Evolutionary conservation across 2,113 vertebrate species (phyloP).

Genomic region (Piprites chloris): DNA sequence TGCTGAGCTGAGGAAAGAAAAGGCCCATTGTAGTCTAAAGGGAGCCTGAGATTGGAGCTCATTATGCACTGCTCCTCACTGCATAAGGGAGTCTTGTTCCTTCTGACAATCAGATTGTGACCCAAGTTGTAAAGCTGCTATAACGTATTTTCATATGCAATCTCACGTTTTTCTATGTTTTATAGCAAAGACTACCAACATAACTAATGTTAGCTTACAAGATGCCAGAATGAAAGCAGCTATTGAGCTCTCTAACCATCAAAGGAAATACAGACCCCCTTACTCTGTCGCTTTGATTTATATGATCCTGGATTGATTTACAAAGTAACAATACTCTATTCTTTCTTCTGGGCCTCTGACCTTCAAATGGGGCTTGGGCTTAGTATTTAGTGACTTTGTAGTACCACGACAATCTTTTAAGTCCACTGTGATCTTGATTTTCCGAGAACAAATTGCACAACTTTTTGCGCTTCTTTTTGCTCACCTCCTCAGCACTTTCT

Average conservation of each 20-base stretch:
- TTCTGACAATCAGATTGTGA: conserved; percentile 47
- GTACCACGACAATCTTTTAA: conserved; percentile 48
- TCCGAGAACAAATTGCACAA: neutral
- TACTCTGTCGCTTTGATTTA: conserved; percentile 13
- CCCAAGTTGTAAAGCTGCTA: conserved; percentile 39
- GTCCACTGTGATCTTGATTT: neutral
- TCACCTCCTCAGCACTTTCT: neutral
- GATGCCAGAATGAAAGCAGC: conserved; percentile 56
- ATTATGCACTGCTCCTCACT: neutral
- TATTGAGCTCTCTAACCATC: conserved; percentile 50
- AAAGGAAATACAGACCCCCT: conserved; percentile 31
- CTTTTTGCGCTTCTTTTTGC: neutral
- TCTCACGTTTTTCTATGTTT: conserved; percentile 4
- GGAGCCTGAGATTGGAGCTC: neutral
- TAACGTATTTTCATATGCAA: neutral
- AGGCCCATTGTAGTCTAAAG: conserved; percentile 22
- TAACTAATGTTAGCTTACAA: conserved; percentile 41
- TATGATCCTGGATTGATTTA: neutral
- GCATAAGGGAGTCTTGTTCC: conserved; percentile 47
- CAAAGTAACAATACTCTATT: conserved; percentile 24
- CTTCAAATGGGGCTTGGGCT: neutral
- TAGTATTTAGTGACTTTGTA: conserved; percentile 64
- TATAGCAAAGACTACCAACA: conserved; percentile 32
- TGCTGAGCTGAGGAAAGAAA: conserved; percentile 10
- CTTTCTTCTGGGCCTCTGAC: conserved; percentile 28